These are phyloP conservation scores for Carterocephalus palaemon DNA, from an alignment of 2,888 invertebrate genomes.

Conservation along the genomic window DNA sequence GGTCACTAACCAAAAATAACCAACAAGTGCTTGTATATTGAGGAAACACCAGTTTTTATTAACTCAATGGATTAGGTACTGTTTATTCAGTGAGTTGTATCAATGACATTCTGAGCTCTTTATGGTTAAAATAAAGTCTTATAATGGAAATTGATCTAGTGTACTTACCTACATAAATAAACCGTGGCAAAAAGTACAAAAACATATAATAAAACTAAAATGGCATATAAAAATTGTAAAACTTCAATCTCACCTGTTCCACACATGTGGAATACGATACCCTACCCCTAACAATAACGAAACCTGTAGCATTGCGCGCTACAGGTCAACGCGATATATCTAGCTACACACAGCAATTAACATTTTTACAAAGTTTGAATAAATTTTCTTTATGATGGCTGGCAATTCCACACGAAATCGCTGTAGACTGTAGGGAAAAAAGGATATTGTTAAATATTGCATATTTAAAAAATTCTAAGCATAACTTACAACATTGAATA, in stretches of 20 bases:
- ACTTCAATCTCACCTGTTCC: constrained; percentile 77
- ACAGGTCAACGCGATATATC: constrained; percentile 75
- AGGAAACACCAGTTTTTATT: constrained; percentile 1
- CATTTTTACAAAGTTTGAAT: constrained; percentile 65
- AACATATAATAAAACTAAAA: constrained; percentile 54
- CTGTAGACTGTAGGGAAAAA: constrained; percentile 80
- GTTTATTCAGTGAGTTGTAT: not conserved
- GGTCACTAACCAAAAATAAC: not conserved
- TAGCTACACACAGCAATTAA: constrained; percentile 75
- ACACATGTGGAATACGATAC: constrained; percentile 69
- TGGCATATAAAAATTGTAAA: constrained; percentile 67
- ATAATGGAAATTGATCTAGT: constrained; percentile 34
- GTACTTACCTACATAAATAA: constrained; percentile 30
- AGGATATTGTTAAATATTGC: constrained; percentile 73
- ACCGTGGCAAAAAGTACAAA: constrained; percentile 26
- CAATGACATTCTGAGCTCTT: constrained; percentile 8
- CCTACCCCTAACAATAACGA: constrained; percentile 76
- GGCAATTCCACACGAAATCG: constrained; percentile 70
- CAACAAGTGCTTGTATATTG: constrained; percentile 1
- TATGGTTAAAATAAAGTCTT: not conserved
- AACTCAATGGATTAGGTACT: no score
- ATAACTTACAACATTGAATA: constrained; percentile 36
- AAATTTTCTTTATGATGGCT: constrained; percentile 71
- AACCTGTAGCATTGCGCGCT: constrained; percentile 80
- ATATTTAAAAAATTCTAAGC: constrained; percentile 70